Base-by-base conservation (phyloP, 1,140 invertebrate genomes). In the Drosophila sechellia region DNA sequence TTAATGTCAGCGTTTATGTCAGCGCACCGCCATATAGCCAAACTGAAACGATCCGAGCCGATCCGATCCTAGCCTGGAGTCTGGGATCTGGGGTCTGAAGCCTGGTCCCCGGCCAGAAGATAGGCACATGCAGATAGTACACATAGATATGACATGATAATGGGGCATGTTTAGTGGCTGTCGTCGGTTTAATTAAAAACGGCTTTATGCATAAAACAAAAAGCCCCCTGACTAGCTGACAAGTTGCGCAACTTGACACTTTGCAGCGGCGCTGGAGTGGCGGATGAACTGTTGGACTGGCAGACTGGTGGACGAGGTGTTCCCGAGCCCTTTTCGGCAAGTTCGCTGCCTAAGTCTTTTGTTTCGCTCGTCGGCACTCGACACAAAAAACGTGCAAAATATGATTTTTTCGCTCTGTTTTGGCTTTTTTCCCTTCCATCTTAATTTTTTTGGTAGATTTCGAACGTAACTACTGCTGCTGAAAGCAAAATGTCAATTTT, bases 1-100 rank as follows among this genome's bases (percentile, higher is more conserved):
- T 90, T 90, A 90, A 90, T 90, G 87, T 90, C 89, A 90, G 80
- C 80, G 80, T 90, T 81, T 90, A 90, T 90, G 87, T 90, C 83
- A 84, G 87, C 70, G 77, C 60, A 40, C 54, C 58, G 52, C 64
- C 60, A 60, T 50, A 60, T 50, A 61, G 49, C 55, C 8, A 27
- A 34, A 11, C 59, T 34, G 58, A 61, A 34, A 46, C 43, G 20
- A 35, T 17, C 15, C 52, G 34, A 34, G n/a, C 39, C 34, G 34
- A n/a, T 40, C 37, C 53, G 48, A 55, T 74, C 72, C 58, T 73
- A 42, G 46, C 39, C 35, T 4, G 20, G 25, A 42, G 43, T 42
- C 45, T 34, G 45, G 42, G 5, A 20, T 15, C 35, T 31, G 42
- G 17, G 17, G 20, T 45, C 40, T 15, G 11, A 43, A 40, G 25